Base-by-base conservation (phyloP, 1,140 invertebrate genomes). In the Matsumurasca onukii region DNA sequence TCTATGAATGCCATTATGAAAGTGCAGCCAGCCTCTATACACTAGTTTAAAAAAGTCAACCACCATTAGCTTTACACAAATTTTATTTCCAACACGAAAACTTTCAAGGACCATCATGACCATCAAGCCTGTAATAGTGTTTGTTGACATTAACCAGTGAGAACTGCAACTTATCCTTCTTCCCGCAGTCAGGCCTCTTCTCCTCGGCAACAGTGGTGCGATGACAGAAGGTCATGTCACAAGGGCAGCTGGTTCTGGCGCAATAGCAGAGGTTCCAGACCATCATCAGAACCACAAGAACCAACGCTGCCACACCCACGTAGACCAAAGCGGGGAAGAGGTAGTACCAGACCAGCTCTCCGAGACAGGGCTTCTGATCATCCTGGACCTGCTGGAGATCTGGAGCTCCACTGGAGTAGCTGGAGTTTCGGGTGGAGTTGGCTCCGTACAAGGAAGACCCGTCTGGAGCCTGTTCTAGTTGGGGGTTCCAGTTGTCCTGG, bases 121-220 rank as follows among this genome's bases (percentile, higher is more conserved):
- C 55, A 22, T 59, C 55, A 13, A 59, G 25, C n/a, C 30, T 59
- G 49, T 52, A 52, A 24, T 59, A 59, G 25, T 59, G 55, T 59
- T 27, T 59, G 55, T 59, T 59, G 25, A 59, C 55, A 29, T 59
- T 59, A 1, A 59, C 55, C 25, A 59, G 24, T 5, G 55, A 59
- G 2, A 59, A 27, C 30, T 59, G 55, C 22, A 59, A n/a, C 25
- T 59, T 59, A n/a, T 59, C 55, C 55, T 59, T 59, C 2, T 2
- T 59, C 55, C 55, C 30, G 55, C 55, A 59, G 25, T 59, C 25
- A 29, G 55, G 55, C 3, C 30, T 9, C 25, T 59, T 59, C 25
- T 59, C 55, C 25, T 59, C 55, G 9, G 55, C 24, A 3, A 59
- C 55, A 27, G 55, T 59, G 55, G 55, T 59, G 25, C 55, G 55